Percentiles rank a stretch among this genome's conserved stretches.
phyloP scores from a whole-genome alignment of 2,888 invertebrate genomes.

The Nudaria mundana region DNA sequence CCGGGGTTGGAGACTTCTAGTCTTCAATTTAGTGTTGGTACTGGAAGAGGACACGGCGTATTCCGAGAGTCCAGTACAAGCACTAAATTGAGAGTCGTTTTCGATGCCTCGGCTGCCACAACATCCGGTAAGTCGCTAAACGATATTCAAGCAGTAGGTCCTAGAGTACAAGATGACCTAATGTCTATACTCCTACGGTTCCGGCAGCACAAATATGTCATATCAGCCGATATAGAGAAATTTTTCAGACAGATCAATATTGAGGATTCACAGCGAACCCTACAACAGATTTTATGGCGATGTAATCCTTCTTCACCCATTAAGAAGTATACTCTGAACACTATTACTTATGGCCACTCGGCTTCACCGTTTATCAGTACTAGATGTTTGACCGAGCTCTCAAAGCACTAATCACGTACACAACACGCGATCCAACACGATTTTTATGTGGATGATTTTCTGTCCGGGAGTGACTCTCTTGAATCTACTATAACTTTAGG shows the following conservation, averaged over 20 bases:
- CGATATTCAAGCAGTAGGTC: conserved; percentile 1
- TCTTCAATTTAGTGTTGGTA: too few species aligned
- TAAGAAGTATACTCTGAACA: neutral
- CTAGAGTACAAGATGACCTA: neutral
- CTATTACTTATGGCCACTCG: neutral
- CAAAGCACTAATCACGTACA: too few species aligned
- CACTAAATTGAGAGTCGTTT: neutral
- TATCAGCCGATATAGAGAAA: neutral
- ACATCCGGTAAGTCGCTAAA: neutral
- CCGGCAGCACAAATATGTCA: neutral
- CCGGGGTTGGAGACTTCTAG: too few species aligned
- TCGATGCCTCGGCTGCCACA: neutral
- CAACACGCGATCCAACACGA: neutral
- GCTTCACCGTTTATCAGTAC: neutral
- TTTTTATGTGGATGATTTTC: neutral
- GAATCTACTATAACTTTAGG: neutral
- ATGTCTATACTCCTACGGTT: neutral
- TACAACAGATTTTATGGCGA: neutral
- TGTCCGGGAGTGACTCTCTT: neutral
- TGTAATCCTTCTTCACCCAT: neutral
- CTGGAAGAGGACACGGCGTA: too few species aligned
- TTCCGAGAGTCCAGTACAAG: neutral
- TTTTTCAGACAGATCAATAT: neutral
- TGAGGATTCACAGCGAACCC: neutral
- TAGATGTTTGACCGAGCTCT: neutral